Conservation (phyloP, 2,113 vertebrate genomes). For the Bettongia penicillata region DNA sequence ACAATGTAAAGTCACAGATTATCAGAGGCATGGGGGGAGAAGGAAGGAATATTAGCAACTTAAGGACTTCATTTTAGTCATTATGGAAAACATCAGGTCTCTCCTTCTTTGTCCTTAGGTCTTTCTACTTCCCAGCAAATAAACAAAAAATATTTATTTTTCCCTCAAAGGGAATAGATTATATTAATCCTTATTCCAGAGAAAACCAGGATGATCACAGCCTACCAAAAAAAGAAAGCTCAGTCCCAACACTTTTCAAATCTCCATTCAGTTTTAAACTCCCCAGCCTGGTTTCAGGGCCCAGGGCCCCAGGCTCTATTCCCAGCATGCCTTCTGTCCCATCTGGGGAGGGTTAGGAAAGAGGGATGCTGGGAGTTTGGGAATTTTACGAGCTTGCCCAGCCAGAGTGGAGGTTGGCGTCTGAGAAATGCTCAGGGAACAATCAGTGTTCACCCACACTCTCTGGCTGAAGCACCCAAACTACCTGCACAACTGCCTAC, state of each 20-base stretch:
- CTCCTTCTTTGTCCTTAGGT: background rate
- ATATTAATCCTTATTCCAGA: slow-evolving; percentile 22
- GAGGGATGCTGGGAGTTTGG: slow-evolving; percentile 56
- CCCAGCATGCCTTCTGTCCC: slow-evolving; percentile 47
- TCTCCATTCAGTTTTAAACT: slow-evolving; percentile 15
- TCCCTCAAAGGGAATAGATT: background rate
- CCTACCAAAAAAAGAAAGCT: background rate
- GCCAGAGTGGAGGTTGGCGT: slow-evolving; percentile 19
- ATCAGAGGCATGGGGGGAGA: background rate
- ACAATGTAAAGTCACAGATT: background rate
- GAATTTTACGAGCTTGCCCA: slow-evolving; percentile 63
- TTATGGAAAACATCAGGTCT: background rate
- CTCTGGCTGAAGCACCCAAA: background rate
- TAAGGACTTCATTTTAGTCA: background rate
- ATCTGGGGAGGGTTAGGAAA: slow-evolving; percentile 46
- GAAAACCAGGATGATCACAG: slow-evolving; percentile 17
- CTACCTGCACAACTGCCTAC: background rate
- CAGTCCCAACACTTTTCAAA: background rate
- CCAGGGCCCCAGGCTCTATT: slow-evolving; percentile 35
- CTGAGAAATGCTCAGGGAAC: slow-evolving; percentile 32
- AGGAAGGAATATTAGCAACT: background rate
- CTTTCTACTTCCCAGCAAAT: background rate
- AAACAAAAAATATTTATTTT: slow-evolving; percentile 46
- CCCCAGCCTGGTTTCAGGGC: slow-evolving; percentile 31
- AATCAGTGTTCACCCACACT: slow-evolving; percentile 10